Base-by-base conservation (phyloP, 2,797 vertebrate species). In the Chaetophractus vellerosus region DNA sequence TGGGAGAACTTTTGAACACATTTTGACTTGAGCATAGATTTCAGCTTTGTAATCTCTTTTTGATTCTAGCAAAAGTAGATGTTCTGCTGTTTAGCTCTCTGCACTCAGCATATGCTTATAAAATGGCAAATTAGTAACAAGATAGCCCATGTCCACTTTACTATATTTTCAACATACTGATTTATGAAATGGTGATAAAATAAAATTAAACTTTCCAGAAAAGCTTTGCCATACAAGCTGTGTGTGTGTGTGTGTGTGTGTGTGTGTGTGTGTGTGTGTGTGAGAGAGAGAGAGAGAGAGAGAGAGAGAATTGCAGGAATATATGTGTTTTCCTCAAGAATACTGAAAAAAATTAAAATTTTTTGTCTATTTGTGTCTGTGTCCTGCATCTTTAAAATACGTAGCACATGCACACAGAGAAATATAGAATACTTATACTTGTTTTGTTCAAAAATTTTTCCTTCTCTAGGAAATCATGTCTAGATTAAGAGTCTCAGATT, bases 121-220 rank as follows among this genome's bases (percentile, higher is more conserved):
- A 88, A 95, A 55, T 94, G 75, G 80, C 82, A 96, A 82, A 87
- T 96, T 88, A 88, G 50, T 66, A 31, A 52, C 41, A 38, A 72
- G 66, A 28, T 9, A 63, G 18, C 82, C 80, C 2, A 5, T 33
- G 21, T 41, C 52, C 24, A 74, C 64, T 79, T 59, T 85, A 64
- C 31, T 18, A 6, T 66, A 89, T 75, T 66, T 93, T 91, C 50
- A 94, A 72, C 12, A 33, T 33, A 3, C 48, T 83, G 71, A 75
- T 76, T 84, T 87, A 45, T 81, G 61, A 90, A 87, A 75, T 87
- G 28, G n/a, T 55, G 21, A 79, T 74, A 72, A 79, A 91, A 74
- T 69, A 66, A 50, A 91, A 72, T 69, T 36, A 69, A 88, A 52
- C 2, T 3, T 69, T 11, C 33, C 7, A 16, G 4, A 66, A 74